Evolutionary conservation across 2,888 invertebrate genomes (phyloP).

Genomic region (Didymodactylos carnosus): DNA sequence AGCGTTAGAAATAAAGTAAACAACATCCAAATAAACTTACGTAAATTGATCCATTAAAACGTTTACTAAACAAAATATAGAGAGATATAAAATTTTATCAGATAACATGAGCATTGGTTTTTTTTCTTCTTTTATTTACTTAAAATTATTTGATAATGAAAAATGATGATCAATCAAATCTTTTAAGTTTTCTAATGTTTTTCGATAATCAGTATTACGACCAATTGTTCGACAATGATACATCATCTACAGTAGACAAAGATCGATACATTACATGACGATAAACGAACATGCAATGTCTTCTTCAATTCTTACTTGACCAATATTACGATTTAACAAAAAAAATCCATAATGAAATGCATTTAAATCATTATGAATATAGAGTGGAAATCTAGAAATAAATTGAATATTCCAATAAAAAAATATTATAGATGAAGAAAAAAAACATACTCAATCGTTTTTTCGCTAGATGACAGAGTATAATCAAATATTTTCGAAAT

Average conservation of each 20-base stretch:
- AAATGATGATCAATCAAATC: background rate
- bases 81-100: no score
- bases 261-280: background rate
- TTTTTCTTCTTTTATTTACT: no score
- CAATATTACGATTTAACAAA: background rate
- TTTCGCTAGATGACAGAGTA: background rate
- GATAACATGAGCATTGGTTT: no score
- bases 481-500: background rate
- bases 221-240: background rate
- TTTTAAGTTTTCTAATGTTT: background rate
- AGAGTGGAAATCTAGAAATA: background rate
- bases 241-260: background rate
- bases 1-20: no score
- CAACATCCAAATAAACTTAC: background rate
- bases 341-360: background rate
- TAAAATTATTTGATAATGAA: background rate
- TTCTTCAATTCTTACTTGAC: background rate
- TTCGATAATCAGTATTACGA: background rate
- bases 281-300: no score
- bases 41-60: background rate
- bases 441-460: background rate
- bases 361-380: background rate
- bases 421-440: no score
- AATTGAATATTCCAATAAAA: background rate
- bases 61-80: no score